These are phyloP conservation scores for western clawed frog (Xenopus tropicalis) DNA, from an alignment of 2,113 vertebrate genomes.

Conservation along the genomic window DNA sequence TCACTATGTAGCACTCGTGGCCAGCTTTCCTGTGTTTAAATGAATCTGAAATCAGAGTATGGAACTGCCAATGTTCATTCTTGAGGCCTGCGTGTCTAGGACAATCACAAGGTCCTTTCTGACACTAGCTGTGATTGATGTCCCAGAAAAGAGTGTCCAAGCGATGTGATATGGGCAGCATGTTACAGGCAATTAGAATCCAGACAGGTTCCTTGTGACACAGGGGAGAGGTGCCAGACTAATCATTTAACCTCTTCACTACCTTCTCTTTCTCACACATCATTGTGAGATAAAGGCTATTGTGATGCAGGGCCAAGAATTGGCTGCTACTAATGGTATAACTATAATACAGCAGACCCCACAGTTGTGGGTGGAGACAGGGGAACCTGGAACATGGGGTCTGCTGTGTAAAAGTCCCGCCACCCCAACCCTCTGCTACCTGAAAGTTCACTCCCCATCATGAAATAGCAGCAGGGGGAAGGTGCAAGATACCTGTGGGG, in stretches of 20 bases:
- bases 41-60: background rate
- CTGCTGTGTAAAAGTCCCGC: too few relatives aligned
- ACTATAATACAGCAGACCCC: too few relatives aligned
- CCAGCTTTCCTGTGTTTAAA: background rate
- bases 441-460: too few relatives aligned
- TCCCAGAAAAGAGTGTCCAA: slow-evolving; percentile 23
- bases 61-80: background rate
- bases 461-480: too few relatives aligned
- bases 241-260: background rate
- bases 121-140: slow-evolving; percentile 34
- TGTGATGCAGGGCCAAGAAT: too few relatives aligned
- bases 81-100: background rate
- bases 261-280: too few relatives aligned
- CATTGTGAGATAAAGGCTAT: too few relatives aligned
- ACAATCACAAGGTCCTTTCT: slow-evolving; percentile 32
- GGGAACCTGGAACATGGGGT: too few relatives aligned
- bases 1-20: background rate
- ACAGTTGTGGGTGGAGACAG: too few relatives aligned
- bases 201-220: slow-evolving; percentile 10
- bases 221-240: background rate
- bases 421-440: too few relatives aligned
- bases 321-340: too few relatives aligned
- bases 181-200: slow-evolving; percentile 30
- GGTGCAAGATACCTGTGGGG: too few relatives aligned
- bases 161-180: slow-evolving; percentile 25